Evolutionary conservation across 2,888 invertebrate genomes (phyloP), one percentile per base, ranked within the genome.

Genomic region (Xanthia togata): DNA sequence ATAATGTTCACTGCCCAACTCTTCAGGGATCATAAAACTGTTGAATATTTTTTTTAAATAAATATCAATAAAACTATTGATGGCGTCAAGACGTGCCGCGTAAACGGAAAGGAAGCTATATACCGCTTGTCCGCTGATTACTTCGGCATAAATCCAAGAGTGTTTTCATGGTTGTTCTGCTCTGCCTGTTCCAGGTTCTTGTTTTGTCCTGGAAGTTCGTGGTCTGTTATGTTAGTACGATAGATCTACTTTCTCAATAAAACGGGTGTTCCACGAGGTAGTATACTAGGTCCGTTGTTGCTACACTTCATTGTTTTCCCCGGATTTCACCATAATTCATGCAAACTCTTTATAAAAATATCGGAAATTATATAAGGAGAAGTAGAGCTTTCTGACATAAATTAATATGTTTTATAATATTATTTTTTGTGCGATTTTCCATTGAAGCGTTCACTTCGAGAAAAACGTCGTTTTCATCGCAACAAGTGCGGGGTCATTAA

Each of bases 401-500:
- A 55, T 57, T 20, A n/a, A 44, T 31, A 12, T 14, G 31, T 50
- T 31, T n/a, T 53, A 59, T 26, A 44, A 12, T 44, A 44, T 12
- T 12, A 44, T 20, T 55, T 62, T 26, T 23, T 35, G 23, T 0
- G 23, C 9, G 2, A 1, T 12, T 67, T 26, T 55, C 2, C 2
- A 23, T 8, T 12, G 11, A 12, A 20, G 6, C 31, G 2, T 62
- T 35, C 35, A 35, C 20, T 50, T 26, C 35, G 59, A 20, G 4
- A 63, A 57, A 41, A 17, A 50, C 17, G 50, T 14, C 50, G 14
- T 63, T 78, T 44, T 44, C 35, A 44, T 57, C 14, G 4, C 14
- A 17, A 20, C 17, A 53, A 31, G 47, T 76, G 50, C 62, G 44
- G 62, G n/a, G 20, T 23, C 55, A 55, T 79, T 63, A 82, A 38